These are phyloP conservation scores for Chaetodon trifasciatus DNA, from an alignment of 2,797 vertebrate species.

Conservation along the genomic window DNA sequence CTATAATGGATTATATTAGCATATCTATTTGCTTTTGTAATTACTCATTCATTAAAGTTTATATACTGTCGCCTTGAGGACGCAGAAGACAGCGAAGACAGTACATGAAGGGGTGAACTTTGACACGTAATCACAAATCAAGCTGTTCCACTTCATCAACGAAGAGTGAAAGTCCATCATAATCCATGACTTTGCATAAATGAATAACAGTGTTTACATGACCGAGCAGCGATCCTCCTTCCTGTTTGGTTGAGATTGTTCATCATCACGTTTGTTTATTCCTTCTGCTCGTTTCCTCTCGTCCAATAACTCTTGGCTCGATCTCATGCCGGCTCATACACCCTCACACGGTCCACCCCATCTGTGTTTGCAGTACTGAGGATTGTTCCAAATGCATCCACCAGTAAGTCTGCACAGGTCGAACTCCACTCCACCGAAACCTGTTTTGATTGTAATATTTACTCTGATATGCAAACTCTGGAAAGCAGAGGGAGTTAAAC, in stretches of 20 bases:
- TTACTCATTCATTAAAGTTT: slow-evolving; percentile 5
- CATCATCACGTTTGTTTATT: neutral
- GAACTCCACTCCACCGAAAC: too few species aligned
- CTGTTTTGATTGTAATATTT: neutral
- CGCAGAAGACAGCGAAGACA: neutral
- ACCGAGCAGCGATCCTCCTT: neutral
- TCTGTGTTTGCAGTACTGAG: neutral
- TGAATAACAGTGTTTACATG: neutral
- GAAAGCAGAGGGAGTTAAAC: neutral
- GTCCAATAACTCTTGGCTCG: neutral
- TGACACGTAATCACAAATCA: neutral
- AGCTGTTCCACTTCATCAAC: neutral
- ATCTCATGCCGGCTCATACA: neutral
- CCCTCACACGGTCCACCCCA: neutral
- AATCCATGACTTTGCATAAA: neutral
- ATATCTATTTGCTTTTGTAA: slow-evolving; percentile 18
- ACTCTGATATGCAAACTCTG: too few species aligned
- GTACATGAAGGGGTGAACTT: neutral
- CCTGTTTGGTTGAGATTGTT: neutral
- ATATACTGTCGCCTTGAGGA: neutral
- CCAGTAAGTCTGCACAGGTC: neutral
- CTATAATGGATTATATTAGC: slow-evolving; percentile 13
- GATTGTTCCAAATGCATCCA: too few species aligned
- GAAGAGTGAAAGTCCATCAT: neutral
- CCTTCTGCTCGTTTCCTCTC: slow-evolving; percentile 1